Base-by-base conservation (phyloP, 1,140 invertebrate genomes). In the Drosophila novamexicana region DNA sequence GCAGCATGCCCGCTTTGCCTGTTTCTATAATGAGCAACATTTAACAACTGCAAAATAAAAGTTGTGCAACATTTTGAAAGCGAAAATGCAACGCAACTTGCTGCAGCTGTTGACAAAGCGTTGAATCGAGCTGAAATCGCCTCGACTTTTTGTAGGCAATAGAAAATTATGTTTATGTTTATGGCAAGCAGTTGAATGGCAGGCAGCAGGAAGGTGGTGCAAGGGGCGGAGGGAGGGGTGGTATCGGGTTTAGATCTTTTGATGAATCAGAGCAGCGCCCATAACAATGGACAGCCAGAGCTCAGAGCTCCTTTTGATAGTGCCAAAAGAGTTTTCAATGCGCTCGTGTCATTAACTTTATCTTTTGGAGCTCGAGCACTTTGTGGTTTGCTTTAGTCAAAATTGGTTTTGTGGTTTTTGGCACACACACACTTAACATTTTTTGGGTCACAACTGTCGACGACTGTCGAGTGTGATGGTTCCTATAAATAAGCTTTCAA, bases 91-190 rank as follows among this genome's bases (percentile, higher is more conserved):
- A 64, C 67, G 63, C 66, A 75, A 75, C 32, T 75, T 70, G 53
- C 12, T 66, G 66, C 73, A 75, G 73, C 73, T 75, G 73, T 71
- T 75, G 73, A 75, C 73, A 75, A 71, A 70, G 59, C 65, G 37
- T 52, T 66, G 69, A 14, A 42, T 65, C 50, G 64, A 47, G 64
- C 14, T 34, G 8, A 53, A 66, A 57, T 36, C 57, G 64, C 69
- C 14, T 52, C 66, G 47, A 58, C 59, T 58, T 44, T 58, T 52
- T 59, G 44, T 42, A 37, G 57, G 73, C 67, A 71, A 75, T 75
- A 75, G 73, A 75, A 75, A 75, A 75, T 75, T 75, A 75, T 75
- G 67, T 75, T 75, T 75, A 75, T 75, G 66, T 49, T 74, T 56
- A 74, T 74, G 52, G 34, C 9, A 6, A 45, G 40, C 50, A 45